Evolutionary conservation across 2,888 invertebrate species (phyloP).

Genomic region (Odiellus spinosus): DNA sequence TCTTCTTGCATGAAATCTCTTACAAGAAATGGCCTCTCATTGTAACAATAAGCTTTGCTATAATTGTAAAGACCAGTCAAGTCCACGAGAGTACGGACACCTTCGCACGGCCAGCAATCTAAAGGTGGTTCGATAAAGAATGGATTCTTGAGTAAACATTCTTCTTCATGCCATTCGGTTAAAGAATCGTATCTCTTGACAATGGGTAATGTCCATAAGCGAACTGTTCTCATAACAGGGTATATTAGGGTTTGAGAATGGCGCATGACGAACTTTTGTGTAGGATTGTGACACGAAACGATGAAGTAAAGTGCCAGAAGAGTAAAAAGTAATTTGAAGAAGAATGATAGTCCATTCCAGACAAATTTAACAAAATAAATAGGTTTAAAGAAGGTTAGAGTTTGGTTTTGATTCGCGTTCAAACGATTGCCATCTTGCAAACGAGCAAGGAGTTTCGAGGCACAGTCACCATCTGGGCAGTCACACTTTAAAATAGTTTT

Average conservation of each 20-base stretch:
- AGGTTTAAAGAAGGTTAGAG: too few species aligned
- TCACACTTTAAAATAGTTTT: too few species aligned
- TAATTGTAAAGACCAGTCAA: constrained; percentile 42
- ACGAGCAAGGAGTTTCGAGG: too few species aligned
- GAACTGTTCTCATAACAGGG: constrained; percentile 55
- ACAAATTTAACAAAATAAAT: too few species aligned
- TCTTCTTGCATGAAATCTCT: constrained; percentile 28
- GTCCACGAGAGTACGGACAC: constrained; percentile 49
- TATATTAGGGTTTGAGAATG: constrained; percentile 64
- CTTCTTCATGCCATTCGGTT: constrained; percentile 65
- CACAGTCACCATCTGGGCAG: too few species aligned
- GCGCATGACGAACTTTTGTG: constrained; percentile 48
- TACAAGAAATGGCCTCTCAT: constrained; percentile 41
- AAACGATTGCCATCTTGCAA: too few species aligned
- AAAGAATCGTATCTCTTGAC: constrained; percentile 54
- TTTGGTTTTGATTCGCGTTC: too few species aligned
- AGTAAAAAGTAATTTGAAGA: too few species aligned
- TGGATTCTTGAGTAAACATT: constrained; percentile 66
- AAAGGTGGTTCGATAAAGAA: constrained; percentile 63
- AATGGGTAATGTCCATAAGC: constrained; percentile 57
- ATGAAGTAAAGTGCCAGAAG: background rate
- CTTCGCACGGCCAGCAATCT: constrained; percentile 68
- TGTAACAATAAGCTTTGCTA: constrained; percentile 34
- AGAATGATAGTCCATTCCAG: too few species aligned
- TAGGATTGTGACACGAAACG: constrained; percentile 27